A percentile compares a stretch with the other conserved stretches of the same genome.
These are phyloP conservation scores for Echinometra lucunter DNA, from an alignment of 53 echinoderm and acorn worm species.

Conservation along the genomic window DNA sequence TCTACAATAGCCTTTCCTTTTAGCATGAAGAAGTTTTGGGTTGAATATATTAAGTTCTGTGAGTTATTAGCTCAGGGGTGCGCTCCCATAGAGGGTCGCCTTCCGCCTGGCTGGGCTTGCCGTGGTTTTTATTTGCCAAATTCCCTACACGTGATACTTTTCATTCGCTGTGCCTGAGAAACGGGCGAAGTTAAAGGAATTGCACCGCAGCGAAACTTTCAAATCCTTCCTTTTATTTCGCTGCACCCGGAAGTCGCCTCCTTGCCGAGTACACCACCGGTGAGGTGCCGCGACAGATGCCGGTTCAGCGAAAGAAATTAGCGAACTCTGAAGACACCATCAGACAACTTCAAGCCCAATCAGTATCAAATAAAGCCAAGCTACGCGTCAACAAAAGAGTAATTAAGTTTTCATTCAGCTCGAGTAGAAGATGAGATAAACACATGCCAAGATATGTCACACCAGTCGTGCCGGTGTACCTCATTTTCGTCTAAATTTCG, in stretches of 20 bases:
- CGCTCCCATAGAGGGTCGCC: neutral
- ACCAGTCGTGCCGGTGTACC: neutral
- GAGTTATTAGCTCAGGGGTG: conserved; percentile 53
- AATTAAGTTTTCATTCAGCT: conserved; percentile 70
- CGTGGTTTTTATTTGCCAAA: conserved; percentile 39
- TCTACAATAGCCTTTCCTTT: neutral
- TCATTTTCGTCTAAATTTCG: conserved; percentile 28
- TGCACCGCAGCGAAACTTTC: neutral
- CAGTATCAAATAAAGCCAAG: conserved; percentile 39
- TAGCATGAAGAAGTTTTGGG: neutral
- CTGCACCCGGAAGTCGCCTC: neutral
- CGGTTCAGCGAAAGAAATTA: conserved; percentile 62
- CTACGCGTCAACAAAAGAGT: conserved; percentile 67
- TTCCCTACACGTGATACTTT: neutral
- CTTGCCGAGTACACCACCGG: neutral
- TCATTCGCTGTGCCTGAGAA: neutral
- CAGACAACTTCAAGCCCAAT: conserved; percentile 58
- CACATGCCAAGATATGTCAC: conserved; percentile 63
- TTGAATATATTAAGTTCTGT: neutral
- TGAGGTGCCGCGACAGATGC: neutral
- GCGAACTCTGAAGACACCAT: neutral
- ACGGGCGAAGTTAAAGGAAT: neutral
- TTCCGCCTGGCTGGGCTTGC: neutral
- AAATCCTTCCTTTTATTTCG: neutral
- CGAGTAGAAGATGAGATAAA: conserved; percentile 48